Conservation (phyloP, 92 coral and sea anemone genomes). For the Bergia puertoricense region DNA sequence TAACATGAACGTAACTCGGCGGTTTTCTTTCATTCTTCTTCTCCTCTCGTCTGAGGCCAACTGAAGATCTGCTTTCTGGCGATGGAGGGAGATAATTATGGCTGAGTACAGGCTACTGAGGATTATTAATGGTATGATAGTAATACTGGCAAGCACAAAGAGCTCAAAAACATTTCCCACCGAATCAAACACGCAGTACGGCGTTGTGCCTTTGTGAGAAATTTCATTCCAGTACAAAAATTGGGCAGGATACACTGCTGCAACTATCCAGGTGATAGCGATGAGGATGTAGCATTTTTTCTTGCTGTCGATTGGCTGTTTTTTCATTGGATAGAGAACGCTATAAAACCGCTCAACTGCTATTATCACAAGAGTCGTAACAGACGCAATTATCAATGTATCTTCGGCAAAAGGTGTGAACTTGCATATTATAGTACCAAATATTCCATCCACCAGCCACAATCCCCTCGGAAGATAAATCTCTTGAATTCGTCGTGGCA, state of each 20-base stretch:
- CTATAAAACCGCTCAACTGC: conserved; percentile 22
- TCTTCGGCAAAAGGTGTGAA: neutral
- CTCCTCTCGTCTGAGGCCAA: neutral
- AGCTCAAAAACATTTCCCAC: neutral
- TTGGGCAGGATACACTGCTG: neutral
- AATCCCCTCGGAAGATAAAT: neutral
- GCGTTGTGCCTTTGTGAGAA: neutral
- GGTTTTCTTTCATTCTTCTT: neutral
- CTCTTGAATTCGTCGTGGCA: neutral
- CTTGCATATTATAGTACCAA: conserved; percentile 13
- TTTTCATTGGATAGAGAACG: conserved; percentile 14
- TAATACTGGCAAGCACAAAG: neutral
- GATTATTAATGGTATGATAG: neutral
- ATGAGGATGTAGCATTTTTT: neutral
- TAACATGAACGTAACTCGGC: neutral
- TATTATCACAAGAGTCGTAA: neutral
- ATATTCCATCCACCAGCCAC: neutral
- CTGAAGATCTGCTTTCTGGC: neutral
- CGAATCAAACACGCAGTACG: neutral
- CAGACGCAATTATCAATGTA: neutral
- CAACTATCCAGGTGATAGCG: neutral
- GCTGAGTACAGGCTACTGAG: neutral
- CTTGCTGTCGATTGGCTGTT: conserved; percentile 26
- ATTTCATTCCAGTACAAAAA: neutral
- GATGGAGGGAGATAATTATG: neutral